Conservation (phyloP, 2,113 vertebrate species). For the Marmota monax region DNA sequence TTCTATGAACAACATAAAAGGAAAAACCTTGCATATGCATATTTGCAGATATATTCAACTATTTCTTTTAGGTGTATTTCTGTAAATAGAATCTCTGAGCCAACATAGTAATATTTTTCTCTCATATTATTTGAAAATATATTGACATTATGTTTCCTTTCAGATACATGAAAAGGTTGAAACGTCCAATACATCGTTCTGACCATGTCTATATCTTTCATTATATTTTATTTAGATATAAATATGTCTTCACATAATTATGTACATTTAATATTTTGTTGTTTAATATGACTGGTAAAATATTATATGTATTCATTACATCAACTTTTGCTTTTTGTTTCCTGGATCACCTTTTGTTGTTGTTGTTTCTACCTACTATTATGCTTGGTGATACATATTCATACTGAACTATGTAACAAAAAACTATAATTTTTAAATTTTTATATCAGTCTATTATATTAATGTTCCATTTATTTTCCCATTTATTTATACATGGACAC, state of each 20-base stretch:
- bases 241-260: background rate
- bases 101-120: background rate
- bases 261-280: background rate
- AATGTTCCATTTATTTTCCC: background rate
- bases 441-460: background rate
- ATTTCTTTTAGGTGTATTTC: background rate
- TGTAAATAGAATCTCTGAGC: background rate
- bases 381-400: background rate
- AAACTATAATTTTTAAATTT: background rate
- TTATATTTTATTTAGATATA: background rate
- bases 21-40: background rate
- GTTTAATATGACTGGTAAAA: background rate
- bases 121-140: background rate
- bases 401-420: background rate
- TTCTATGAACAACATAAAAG: background rate
- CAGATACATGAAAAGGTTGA: background rate
- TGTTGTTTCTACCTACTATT: background rate
- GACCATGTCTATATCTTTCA: background rate
- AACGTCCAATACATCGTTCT: background rate
- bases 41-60: background rate
- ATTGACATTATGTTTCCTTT: background rate
- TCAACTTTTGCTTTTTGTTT: background rate
- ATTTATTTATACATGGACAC: background rate
- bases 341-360: background rate
- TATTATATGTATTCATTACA: background rate